Evolutionary conservation across 2,113 vertebrate genomes (phyloP), one percentile per base, ranked within the genome.

Genomic region (Tupaia tana): DNA sequence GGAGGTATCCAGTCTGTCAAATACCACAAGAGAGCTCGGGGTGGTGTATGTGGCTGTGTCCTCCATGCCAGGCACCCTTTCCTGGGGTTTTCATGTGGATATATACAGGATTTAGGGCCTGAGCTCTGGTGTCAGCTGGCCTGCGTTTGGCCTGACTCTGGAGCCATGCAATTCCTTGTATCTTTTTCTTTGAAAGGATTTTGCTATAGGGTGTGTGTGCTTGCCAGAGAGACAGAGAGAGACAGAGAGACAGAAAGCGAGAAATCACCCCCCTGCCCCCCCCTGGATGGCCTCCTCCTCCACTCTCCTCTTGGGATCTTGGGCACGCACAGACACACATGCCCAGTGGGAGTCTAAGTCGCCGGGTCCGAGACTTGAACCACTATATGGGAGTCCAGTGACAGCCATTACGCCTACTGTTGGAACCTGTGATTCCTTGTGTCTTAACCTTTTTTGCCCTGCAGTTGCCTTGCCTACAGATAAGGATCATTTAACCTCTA

Each of bases 21-120:
- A 3, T 2, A 19, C 52, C 43, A 12, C 14, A 1, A 59, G 58
- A 6, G 66, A 82, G 43, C n/a, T 27, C 14, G 0, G 13, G 4
- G 10, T 6, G 1, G 10, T 1, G 0, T 10, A 29, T 74, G 5
- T 3, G 1, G 2, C 9, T 19, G 31, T 43, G 31, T 34, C 7
- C 20, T 52, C 11, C 3, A 1, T 3, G 9, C 67, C 25, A 67
- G 20, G 9, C 34, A 22, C 27, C 1, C 64, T 78, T 86, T 7
- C 3, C 4, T 22, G 12, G 13, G 2, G 25, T 73, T 69, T 52
- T 11, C 27, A 24, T 24, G 34, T 24, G 14, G 59, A 64, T 11
- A 22, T 11, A 0, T 77, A 8, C 1, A 22, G 11, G 9, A 24
- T 16, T 69, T 25, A 59, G 69, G n/a, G 6, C 54, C 69, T 34